These are phyloP conservation scores for Microtus ochrogaster DNA, from an alignment of 2,113 vertebrate species.

Conservation along the genomic window DNA sequence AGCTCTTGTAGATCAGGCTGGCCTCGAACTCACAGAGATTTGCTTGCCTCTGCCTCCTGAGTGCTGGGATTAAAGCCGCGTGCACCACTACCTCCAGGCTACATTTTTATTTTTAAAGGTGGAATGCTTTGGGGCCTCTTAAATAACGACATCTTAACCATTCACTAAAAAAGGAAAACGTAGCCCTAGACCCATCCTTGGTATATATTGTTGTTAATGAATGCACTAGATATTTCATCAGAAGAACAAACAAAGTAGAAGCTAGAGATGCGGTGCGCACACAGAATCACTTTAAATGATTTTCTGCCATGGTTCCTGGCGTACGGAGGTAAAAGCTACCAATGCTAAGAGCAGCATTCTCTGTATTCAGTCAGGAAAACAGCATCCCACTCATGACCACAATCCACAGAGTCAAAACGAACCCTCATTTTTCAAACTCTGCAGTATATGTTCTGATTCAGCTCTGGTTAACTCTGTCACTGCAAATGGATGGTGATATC, in stretches of 20 bases:
- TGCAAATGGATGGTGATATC: background rate
- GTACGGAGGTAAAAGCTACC: background rate
- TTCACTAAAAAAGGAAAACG: slow-evolving; percentile 68
- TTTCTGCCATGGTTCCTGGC: background rate
- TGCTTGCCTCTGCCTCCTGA: too few relatives aligned
- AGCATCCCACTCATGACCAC: background rate
- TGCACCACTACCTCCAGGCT: too few relatives aligned
- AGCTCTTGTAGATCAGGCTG: too few relatives aligned
- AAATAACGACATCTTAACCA: slow-evolving; percentile 64
- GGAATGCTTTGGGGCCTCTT: slow-evolving; percentile 59
- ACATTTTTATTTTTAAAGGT: slow-evolving; percentile 17
- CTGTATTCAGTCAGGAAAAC: slow-evolving; percentile 13
- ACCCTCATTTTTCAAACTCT: background rate
- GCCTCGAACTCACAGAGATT: too few relatives aligned
- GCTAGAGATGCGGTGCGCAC: background rate
- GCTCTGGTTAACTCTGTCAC: background rate
- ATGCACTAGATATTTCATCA: slow-evolving; percentile 28
- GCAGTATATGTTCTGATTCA: background rate
- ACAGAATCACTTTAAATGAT: slow-evolving; percentile 4
- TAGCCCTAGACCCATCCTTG: slow-evolving; percentile 26
- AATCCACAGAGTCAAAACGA: background rate
- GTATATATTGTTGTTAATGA: slow-evolving; percentile 31
- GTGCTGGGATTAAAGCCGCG: too few relatives aligned
- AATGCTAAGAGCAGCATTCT: slow-evolving; percentile 1
- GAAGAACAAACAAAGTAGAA: background rate